Conservation (phyloP, 1,140 invertebrate species). For the Myzus persicae region DNA sequence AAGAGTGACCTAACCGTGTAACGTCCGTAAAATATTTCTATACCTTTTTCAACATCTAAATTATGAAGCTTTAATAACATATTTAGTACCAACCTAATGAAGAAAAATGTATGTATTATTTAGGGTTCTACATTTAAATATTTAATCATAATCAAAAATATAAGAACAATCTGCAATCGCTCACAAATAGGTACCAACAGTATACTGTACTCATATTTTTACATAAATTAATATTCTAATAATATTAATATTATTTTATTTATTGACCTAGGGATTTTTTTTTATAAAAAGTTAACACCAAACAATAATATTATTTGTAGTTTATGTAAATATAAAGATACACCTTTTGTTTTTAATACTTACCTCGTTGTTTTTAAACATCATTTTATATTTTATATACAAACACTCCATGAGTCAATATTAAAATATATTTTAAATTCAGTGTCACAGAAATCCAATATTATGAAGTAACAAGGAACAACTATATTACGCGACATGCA, state of each 20-base stretch:
- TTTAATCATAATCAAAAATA: slow-evolving; percentile 8
- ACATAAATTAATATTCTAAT: not conserved
- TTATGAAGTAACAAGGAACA: not conserved
- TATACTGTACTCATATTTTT: not conserved
- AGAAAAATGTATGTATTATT: not conserved
- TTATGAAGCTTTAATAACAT: slow-evolving; percentile 8
- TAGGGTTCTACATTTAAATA: not conserved
- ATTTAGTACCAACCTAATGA: not conserved
- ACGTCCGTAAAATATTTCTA: not conserved
- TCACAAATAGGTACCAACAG: not conserved
- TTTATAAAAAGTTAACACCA: not conserved
- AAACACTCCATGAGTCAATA: not conserved
- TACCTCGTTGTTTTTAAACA: not conserved
- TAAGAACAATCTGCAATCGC: not conserved
- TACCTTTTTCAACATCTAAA: not conserved
- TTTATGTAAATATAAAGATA: not conserved
- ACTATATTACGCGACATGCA: no score
- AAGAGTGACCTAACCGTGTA: not conserved
- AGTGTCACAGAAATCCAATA: not conserved
- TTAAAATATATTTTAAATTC: not conserved
- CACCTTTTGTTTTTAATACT: not conserved
- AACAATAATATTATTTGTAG: not conserved
- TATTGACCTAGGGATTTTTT: not conserved
- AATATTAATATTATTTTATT: not conserved
- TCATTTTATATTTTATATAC: not conserved